Conservation (phyloP, 1,140 invertebrate species). For the Bursaphelenchus mucronatus region DNA sequence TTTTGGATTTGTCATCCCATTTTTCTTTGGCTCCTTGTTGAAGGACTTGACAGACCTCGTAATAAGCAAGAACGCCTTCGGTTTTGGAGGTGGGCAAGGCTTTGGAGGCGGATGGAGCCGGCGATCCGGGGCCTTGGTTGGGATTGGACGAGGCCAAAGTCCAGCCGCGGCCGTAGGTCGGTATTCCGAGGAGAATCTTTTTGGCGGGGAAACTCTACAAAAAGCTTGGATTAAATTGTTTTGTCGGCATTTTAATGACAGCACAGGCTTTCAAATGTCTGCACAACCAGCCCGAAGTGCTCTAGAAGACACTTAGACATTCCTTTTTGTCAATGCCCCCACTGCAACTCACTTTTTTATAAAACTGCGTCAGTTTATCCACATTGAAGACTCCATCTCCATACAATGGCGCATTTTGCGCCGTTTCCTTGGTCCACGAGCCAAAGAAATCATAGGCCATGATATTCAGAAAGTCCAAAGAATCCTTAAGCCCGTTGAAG, state of each 20-base stretch:
- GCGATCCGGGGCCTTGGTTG: conserved; percentile 79
- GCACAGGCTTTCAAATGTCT: neutral
- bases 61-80: conserved; percentile 83
- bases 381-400: neutral
- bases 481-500: conserved; percentile 44
- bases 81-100: conserved; percentile 86
- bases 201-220: conserved; percentile 86
- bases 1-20: conserved; percentile 13
- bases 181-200: conserved; percentile 88
- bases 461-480: conserved; percentile 28
- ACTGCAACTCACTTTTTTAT: no score
- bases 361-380: no score
- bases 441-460: conserved; percentile 38
- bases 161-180: conserved; percentile 87
- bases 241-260: conserved; percentile 66
- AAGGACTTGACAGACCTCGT: conserved; percentile 70
- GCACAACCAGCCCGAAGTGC: neutral
- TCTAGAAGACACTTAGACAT: neutral
- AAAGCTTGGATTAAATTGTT: conserved; percentile 81
- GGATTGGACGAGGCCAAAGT: conserved; percentile 71
- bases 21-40: neutral
- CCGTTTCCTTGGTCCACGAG: conserved; percentile 27
- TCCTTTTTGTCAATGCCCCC: no score
- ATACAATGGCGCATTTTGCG: conserved; percentile 20
- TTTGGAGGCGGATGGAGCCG: conserved; percentile 75